These are phyloP conservation scores for Turritopsis dohrnii DNA, from an alignment of 30 jellyfish, hydroid and myxozoan species.

Conservation along the genomic window DNA sequence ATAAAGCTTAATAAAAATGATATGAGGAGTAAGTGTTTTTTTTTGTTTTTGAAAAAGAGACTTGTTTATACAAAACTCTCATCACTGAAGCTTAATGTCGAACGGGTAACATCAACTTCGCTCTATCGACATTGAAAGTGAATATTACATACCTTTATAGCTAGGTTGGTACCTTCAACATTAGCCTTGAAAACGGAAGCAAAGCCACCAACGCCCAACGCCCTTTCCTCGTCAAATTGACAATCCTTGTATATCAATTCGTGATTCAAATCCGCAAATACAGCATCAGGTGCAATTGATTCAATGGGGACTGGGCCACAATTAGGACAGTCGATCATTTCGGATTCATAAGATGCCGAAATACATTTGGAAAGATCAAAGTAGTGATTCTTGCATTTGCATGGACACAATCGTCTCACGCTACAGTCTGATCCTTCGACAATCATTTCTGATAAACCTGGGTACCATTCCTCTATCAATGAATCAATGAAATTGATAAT, in stretches of 20 bases:
- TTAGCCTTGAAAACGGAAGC: conserved; percentile 65
- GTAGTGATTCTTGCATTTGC: conserved; percentile 25
- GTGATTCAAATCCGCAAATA: conserved; percentile 69
- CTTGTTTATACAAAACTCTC: too few species aligned
- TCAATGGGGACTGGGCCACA: conserved; percentile 37
- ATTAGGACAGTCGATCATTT: conserved; percentile 69
- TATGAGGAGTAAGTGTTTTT: too few species aligned
- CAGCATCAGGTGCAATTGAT: conserved; percentile 78
- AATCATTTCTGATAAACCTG: conserved; percentile 59
- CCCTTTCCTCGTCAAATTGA: conserved; percentile 25
- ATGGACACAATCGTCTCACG: conserved; percentile 49
- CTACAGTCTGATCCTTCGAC: neutral
- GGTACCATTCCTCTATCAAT: conserved; percentile 89
- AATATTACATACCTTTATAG: conserved; percentile 50
- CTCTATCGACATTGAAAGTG: neutral
- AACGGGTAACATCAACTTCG: neutral
- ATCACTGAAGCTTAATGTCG: too few species aligned
- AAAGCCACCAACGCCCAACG: conserved; percentile 75
- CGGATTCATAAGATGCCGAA: conserved; percentile 56
- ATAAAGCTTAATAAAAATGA: too few species aligned
- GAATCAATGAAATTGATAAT: conserved; percentile 71
- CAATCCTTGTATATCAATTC: conserved; percentile 36
- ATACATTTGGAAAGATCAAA: conserved; percentile 56
- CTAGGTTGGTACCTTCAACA: conserved; percentile 52
- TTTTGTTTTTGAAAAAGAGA: too few species aligned